Evolutionary conservation across 2,888 invertebrate species (phyloP).

Genomic region (Agrochola lota): DNA sequence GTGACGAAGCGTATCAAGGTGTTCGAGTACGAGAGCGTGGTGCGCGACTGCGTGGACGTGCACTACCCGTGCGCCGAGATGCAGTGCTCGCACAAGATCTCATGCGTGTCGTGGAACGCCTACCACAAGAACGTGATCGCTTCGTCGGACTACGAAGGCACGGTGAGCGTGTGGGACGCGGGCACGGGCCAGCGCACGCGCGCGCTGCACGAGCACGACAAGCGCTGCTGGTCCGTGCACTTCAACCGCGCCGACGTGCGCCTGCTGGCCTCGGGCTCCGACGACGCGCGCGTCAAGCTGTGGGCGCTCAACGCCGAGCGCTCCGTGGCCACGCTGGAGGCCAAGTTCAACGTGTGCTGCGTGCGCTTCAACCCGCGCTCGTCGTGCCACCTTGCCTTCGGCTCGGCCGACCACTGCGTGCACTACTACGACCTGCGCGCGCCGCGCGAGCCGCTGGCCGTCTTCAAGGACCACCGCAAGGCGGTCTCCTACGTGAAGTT

Average conservation of each 20-base stretch:
- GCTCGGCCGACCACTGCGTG: conserved; percentile 99
- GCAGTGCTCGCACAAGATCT: conserved; percentile 97
- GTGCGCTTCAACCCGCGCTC: conserved; percentile 93
- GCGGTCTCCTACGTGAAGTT: conserved; percentile 97
- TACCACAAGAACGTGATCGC: conserved; percentile 96
- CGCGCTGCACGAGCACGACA: conserved; percentile 96
- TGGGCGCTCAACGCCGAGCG: conserved; percentile 97
- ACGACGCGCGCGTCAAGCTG: conserved; percentile 97
- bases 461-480: conserved; percentile 97
- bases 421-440: conserved; percentile 98
- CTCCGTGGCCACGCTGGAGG: conserved; percentile 95
- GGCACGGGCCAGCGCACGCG: conserved; percentile 93
- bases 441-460: conserved; percentile 94
- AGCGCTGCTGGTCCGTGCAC: conserved; percentile 98
- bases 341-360: conserved; percentile 98
- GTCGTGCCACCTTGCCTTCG: conserved; percentile 97
- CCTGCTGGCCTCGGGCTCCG: conserved; percentile 97
- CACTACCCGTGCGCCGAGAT: conserved; percentile 98
- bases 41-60: conserved; percentile 96
- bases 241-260: conserved; percentile 97
- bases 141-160: conserved; percentile 98
- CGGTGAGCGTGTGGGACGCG: conserved; percentile 98
- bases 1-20: conserved; percentile 98
- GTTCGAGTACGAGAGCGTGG: conserved; percentile 96
- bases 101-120: conserved; percentile 98